Evolutionary conservation across 1,140 invertebrate species (phyloP).

Genomic region (Meteorus sp.): DNA sequence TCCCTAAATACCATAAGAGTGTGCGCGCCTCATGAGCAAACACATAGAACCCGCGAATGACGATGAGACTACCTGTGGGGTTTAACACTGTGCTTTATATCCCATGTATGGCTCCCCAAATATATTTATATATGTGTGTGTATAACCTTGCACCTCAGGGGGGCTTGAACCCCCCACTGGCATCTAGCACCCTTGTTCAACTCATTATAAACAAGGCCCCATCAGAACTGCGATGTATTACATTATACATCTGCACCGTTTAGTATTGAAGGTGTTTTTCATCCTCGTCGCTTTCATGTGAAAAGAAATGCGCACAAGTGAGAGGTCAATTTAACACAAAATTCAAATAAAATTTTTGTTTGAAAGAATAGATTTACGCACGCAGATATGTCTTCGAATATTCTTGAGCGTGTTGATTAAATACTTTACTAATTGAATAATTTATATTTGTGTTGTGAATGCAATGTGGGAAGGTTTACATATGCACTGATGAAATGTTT

Average conservation of each 20-base stretch:
- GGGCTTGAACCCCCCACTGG: constrained; percentile 53
- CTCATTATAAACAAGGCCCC: constrained; percentile 57
- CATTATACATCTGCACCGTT: too few relatives aligned
- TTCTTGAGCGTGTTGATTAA: constrained; percentile 41
- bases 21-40: constrained; percentile 53
- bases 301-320: too few relatives aligned
- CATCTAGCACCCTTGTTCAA: constrained; percentile 59
- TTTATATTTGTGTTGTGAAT: too few relatives aligned
- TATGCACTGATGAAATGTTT: too few relatives aligned
- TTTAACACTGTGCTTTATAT: constrained; percentile 47
- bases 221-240: constrained; percentile 51
- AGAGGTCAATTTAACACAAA: too few relatives aligned
- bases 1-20: constrained; percentile 58
- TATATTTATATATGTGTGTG: too few relatives aligned
- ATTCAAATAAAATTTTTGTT: background rate
- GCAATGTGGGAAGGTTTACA: too few relatives aligned
- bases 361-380: background rate
- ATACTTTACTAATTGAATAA: constrained; percentile 51
- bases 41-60: too few relatives aligned
- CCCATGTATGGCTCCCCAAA: too few relatives aligned
- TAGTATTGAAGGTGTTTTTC: too few relatives aligned
- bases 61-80: constrained; percentile 48
- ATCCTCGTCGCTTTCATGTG: too few relatives aligned
- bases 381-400: background rate
- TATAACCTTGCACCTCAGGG: constrained; percentile 52